Conservation (phyloP, 2,888 invertebrate genomes). For the Platypus cylindrus region DNA sequence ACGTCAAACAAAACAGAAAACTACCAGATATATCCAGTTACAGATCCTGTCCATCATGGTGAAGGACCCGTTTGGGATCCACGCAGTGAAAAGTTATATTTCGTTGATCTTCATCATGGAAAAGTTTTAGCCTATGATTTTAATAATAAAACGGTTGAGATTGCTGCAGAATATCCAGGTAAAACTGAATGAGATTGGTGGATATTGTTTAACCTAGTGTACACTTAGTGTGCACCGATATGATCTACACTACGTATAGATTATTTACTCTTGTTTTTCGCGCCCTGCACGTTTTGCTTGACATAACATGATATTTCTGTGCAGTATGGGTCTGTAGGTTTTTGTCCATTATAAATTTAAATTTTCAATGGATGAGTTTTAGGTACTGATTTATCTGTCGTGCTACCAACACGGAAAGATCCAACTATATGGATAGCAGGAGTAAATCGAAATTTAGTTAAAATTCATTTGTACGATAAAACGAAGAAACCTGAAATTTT, state of each 20-base stretch:
- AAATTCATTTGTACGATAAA: constrained; percentile 6
- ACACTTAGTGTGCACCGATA: too few species aligned
- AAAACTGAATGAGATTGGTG: too few species aligned
- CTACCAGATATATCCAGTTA: too few species aligned
- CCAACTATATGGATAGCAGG: constrained; percentile 23
- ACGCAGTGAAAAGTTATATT: constrained; percentile 23
- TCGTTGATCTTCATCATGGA: constrained; percentile 25
- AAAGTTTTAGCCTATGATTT: constrained; percentile 23
- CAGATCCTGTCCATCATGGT: constrained; percentile 22
- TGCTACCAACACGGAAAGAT: constrained; percentile 20
- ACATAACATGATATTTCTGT: too few species aligned
- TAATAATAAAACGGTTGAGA: constrained; percentile 14
- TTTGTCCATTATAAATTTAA: too few species aligned
- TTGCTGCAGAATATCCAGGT: constrained; percentile 12
- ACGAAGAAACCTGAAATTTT: constrained; percentile 18
- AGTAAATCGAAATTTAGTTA: constrained; percentile 21
- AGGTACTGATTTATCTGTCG: constrained; percentile 18
- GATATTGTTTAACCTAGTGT: too few species aligned
- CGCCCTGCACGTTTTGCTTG: too few species aligned
- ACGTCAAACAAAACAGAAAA: too few species aligned
- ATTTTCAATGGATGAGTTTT: too few species aligned
- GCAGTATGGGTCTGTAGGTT: too few species aligned
- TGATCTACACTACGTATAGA: too few species aligned
- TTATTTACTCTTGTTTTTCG: too few species aligned
- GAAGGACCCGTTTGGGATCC: constrained; percentile 26